These are phyloP conservation scores for Archaeoteleia sp. DNA, from an alignment of 2,888 invertebrate genomes.

Conservation along the genomic window DNA sequence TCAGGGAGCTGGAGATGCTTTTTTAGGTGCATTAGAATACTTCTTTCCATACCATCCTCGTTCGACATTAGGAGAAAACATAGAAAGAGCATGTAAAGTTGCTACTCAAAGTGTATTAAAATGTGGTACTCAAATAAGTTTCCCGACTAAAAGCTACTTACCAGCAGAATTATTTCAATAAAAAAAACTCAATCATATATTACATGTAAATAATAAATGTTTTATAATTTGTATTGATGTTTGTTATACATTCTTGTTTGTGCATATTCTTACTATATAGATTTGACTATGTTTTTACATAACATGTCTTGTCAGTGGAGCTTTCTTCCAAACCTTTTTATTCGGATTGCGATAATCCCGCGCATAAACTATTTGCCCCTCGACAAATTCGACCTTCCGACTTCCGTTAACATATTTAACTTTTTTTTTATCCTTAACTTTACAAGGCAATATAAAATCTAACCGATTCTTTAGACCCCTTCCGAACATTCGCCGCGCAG, in stretches of 20 bases:
- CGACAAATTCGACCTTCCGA: background rate
- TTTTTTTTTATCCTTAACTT: background rate
- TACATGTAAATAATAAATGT: no score
- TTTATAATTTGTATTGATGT: no score
- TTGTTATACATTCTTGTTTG: no score
- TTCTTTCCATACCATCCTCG: conserved; percentile 81
- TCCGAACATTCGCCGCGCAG: conserved; percentile 20
- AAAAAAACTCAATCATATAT: no score
- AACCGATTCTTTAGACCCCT: conserved; percentile 9
- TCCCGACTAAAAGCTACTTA: no score
- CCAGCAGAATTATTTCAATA: no score
- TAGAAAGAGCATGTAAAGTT: conserved; percentile 83
- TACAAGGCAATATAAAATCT: background rate
- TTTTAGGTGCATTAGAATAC: conserved; percentile 92
- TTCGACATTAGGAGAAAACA: conserved; percentile 81
- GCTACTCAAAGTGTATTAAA: conserved; percentile 88
- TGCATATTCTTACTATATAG: no score
- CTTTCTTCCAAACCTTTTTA: conserved; percentile 11
- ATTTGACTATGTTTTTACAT: no score
- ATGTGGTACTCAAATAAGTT: conserved; percentile 88
- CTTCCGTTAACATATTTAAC: no score
- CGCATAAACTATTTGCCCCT: conserved; percentile 2
- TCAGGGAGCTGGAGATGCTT: conserved; percentile 97
- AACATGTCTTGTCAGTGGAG: no score
- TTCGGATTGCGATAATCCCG: conserved; percentile 20